These are phyloP conservation scores for Chelidonichthys spinosus DNA, from an alignment of 2,797 vertebrate genomes.

Conservation along the genomic window DNA sequence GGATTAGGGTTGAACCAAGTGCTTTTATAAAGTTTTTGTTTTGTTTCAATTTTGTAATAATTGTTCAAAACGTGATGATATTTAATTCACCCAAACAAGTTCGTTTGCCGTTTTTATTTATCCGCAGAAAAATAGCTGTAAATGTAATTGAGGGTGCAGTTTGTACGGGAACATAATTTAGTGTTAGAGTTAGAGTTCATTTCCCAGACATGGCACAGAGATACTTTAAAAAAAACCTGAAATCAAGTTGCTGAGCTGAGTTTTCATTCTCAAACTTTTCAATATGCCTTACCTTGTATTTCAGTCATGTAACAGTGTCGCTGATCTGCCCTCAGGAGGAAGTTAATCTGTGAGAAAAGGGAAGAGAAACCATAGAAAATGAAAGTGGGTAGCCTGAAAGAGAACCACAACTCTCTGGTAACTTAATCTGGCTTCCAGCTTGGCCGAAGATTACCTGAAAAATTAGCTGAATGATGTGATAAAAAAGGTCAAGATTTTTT, in stretches of 20 bases:
- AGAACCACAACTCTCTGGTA: not conserved
- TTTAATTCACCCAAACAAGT: too few species aligned
- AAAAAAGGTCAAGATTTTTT: not conserved
- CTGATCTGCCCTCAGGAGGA: not conserved
- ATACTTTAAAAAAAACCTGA: not conserved
- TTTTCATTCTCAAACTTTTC: not conserved
- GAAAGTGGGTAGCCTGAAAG: not conserved
- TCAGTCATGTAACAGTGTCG: not conserved
- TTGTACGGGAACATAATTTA: too few species aligned
- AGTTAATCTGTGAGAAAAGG: constrained; percentile 46
- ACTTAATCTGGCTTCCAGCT: not conserved
- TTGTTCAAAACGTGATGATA: too few species aligned
- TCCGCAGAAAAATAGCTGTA: too few species aligned
- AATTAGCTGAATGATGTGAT: not conserved
- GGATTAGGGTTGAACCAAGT: too few species aligned
- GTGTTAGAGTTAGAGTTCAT: not conserved
- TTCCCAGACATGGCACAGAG: not conserved
- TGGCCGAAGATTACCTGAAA: constrained; percentile 7
- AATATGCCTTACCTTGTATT: not conserved
- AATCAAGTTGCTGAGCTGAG: not conserved
- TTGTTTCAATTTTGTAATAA: too few species aligned
- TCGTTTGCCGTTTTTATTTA: too few species aligned
- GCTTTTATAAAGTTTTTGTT: too few species aligned
- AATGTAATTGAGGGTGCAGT: too few species aligned
- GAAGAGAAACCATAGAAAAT: constrained; percentile 37